Evolutionary conservation across 2,888 invertebrate genomes (phyloP).

Genomic region (Caenorhabditis wallacei): DNA sequence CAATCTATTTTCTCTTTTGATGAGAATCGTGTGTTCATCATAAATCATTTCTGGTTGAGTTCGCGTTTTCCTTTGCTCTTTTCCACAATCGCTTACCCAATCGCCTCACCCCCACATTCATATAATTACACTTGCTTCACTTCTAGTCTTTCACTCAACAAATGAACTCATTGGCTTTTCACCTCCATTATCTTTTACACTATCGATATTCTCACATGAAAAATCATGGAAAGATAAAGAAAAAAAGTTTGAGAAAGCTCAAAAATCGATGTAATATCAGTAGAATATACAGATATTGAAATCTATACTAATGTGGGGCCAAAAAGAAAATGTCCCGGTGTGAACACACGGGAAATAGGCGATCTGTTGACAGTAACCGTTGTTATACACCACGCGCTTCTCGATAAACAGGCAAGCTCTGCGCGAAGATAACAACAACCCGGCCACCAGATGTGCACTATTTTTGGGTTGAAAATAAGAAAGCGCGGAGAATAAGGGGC

Average conservation of each 20-base stretch:
- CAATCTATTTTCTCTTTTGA: not conserved
- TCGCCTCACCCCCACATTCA: constrained; percentile 44
- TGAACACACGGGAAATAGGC: constrained; percentile 2
- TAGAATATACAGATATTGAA: no score
- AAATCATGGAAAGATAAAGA: not conserved
- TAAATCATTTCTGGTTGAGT: constrained; percentile 58
- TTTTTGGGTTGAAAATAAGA: constrained; percentile 31
- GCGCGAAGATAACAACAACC: constrained; percentile 18
- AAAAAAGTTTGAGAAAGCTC: not conserved
- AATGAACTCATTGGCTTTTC: constrained; percentile 17
- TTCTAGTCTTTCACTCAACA: not conserved
- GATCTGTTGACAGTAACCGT: constrained; percentile 56
- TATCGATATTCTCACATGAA: not conserved
- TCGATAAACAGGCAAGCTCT: constrained; percentile 42
- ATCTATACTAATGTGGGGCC: not conserved
- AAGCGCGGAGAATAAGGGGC: not conserved
- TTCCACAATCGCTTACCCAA: constrained; percentile 16
- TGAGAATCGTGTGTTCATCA: constrained; percentile 31
- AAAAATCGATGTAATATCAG: not conserved
- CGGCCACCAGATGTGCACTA: constrained; percentile 52
- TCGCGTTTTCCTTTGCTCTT: constrained; percentile 24
- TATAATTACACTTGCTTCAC: constrained; percentile 49
- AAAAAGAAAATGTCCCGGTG: not conserved
- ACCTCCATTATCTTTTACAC: not conserved
- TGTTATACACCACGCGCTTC: constrained; percentile 28